Base-by-base conservation (phyloP, 2,797 vertebrate species). In the Chelon auratus region DNA sequence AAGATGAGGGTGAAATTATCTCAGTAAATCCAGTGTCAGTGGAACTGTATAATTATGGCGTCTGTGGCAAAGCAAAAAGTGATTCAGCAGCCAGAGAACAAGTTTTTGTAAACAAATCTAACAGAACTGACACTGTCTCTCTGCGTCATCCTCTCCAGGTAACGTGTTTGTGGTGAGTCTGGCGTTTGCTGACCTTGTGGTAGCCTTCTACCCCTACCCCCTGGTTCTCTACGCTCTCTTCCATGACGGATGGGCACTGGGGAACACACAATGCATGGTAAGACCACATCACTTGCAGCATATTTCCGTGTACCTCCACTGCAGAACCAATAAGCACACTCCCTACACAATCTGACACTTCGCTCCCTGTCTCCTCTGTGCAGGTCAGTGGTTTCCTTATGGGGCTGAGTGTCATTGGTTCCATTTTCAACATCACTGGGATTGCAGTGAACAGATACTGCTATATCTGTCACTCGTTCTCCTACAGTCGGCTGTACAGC, bases 361-460 rank as follows among this genome's bases (percentile, higher is more conserved):
- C 20, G 3, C 9, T 57, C 9, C 47, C 20, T 70, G 20, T 74
- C 30, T n/a, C 60, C 7, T 75, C 59, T 68, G 12, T 52, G 22
- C 76, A 93, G 91, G 83, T 95, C 87, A 96, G 95, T 12, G 95
- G 95, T 47, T 95, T 95, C 77, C 91, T 96, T 1, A 96, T 96
- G 95, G 95, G 95, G 11, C 91, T 96, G 72, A 96, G 95, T 26
- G 95, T 96, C 62, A 96, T 96, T 9, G 94, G 95, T 14, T 96
- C 95, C 54, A 95, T 96, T 73, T 96, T 96, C 87, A 96, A 96
- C 92, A 95, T 96, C 86, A 95, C 95, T 0, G 95, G 91, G 30
- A 95, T 96, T 11, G 95, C 95, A 13, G 90, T 96, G 62, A 96
- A 96, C 92, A 93, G 95, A 75, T 96, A 96, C 86, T 95, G 94